Evolutionary conservation across 2,888 invertebrate genomes (phyloP).

Genomic region (Galeruca laticollis): DNA sequence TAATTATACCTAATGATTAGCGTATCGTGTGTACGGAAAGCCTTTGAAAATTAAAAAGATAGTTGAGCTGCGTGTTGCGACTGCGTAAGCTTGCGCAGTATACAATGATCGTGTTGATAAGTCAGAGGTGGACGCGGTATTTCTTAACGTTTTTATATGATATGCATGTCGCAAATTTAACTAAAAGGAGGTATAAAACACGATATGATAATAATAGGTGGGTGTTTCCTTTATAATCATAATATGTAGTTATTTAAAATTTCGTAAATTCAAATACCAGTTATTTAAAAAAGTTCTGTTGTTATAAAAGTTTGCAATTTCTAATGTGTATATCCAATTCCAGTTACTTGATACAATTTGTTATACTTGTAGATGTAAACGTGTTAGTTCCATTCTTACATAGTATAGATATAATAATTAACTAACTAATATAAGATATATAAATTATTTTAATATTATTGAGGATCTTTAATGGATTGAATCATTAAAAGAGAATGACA

Average conservation of each 20-base stretch:
- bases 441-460: too few species aligned
- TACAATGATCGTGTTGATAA: conserved; percentile 11
- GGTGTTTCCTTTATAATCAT: background rate
- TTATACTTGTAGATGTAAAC: too few species aligned
- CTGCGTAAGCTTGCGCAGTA: conserved; percentile 47
- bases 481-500: too few species aligned
- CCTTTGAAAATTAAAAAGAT: conserved; percentile 48
- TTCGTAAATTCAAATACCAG: background rate
- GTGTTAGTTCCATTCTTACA: too few species aligned
- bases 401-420: too few species aligned
- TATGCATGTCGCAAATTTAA: background rate
- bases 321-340: too few species aligned
- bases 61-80: conserved; percentile 39
- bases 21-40: conserved; percentile 24
- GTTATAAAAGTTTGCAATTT: too few species aligned
- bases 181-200: background rate
- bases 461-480: too few species aligned
- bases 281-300: too few species aligned
- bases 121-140: conserved; percentile 7
- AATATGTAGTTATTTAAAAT: background rate
- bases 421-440: too few species aligned
- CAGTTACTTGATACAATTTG: too few species aligned
- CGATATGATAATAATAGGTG: background rate
- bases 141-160: background rate
- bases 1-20: conserved; percentile 42